phyloP scores from a whole-genome alignment of 1,140 invertebrate genomes.

The Neelides sp. region DNA sequence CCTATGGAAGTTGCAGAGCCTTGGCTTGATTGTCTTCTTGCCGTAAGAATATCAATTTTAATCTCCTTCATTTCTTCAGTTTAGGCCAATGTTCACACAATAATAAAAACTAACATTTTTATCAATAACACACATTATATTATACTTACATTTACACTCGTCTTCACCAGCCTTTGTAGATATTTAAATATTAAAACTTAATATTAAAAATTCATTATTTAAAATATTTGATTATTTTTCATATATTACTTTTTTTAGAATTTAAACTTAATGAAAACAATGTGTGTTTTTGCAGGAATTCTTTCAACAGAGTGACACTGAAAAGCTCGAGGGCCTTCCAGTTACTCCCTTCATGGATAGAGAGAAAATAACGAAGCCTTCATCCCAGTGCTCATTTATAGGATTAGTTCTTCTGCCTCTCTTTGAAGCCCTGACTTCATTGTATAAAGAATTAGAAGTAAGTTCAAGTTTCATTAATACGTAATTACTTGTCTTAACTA shows the following conservation, averaged over 20 bases:
- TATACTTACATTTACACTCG: no score
- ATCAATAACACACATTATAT: no score
- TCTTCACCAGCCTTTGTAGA: no score
- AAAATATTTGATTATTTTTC: no score
- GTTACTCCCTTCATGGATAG: constrained; percentile 81
- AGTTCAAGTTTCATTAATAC: constrained; percentile 19
- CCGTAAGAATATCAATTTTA: constrained; percentile 32
- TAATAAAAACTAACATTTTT: no score
- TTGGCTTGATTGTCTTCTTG: constrained; percentile 64
- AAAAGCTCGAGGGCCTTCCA: constrained; percentile 69
- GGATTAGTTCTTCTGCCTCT: constrained; percentile 67
- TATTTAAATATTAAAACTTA: no score
- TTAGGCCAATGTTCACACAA: not conserved
- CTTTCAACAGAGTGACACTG: constrained; percentile 68
- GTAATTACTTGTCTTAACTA: no score
- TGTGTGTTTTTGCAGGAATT: constrained; percentile 54
- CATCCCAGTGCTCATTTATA: constrained; percentile 74
- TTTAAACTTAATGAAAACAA: no score
- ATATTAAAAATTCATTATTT: no score
- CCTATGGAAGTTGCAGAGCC: constrained; percentile 74
- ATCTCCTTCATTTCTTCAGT: constrained; percentile 6
- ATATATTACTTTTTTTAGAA: no score
- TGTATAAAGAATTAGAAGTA: constrained; percentile 56
- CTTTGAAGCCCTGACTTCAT: constrained; percentile 59
- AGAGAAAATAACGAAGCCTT: constrained; percentile 76